phyloP scores from a whole-genome alignment of 1,140 invertebrate genomes.

The Solen grandis region DNA sequence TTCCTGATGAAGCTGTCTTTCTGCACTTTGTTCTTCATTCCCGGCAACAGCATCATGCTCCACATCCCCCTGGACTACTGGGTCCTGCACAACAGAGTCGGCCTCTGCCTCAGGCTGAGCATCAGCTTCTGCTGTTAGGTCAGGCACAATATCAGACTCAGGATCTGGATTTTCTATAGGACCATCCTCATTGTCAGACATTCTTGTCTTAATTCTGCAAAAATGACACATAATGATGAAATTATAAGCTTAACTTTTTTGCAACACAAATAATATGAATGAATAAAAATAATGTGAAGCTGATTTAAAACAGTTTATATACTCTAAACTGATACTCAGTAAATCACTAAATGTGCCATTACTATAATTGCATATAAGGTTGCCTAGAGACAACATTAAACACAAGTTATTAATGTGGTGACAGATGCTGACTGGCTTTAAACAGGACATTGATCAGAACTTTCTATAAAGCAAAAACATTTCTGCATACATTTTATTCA shows the following conservation, averaged over 20 bases:
- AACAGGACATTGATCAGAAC: too few relatives aligned
- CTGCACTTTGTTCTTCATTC: neutral
- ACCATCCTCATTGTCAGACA: conserved; percentile 47
- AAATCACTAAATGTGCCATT: neutral
- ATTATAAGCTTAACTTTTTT: neutral
- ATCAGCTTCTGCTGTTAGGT: conserved; percentile 10
- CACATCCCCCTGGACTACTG: neutral
- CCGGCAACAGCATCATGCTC: neutral
- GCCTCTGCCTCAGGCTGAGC: neutral
- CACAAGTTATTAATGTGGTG: too few relatives aligned
- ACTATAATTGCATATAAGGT: too few relatives aligned
- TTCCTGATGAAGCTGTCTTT: neutral
- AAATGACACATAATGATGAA: neutral
- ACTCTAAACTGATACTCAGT: neutral
- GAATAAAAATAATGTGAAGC: neutral
- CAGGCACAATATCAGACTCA: conserved; percentile 28
- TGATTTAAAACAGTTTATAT: neutral
- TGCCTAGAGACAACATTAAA: too few relatives aligned
- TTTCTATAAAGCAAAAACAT: too few relatives aligned
- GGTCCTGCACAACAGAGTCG: neutral
- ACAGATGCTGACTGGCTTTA: too few relatives aligned
- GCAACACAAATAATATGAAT: neutral
- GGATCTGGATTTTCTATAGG: conserved; percentile 47
- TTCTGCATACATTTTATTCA: too few relatives aligned
- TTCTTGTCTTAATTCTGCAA: neutral